phyloP scores from a whole-genome alignment of 2,113 vertebrate genomes.

The Emberiza fucata region DNA sequence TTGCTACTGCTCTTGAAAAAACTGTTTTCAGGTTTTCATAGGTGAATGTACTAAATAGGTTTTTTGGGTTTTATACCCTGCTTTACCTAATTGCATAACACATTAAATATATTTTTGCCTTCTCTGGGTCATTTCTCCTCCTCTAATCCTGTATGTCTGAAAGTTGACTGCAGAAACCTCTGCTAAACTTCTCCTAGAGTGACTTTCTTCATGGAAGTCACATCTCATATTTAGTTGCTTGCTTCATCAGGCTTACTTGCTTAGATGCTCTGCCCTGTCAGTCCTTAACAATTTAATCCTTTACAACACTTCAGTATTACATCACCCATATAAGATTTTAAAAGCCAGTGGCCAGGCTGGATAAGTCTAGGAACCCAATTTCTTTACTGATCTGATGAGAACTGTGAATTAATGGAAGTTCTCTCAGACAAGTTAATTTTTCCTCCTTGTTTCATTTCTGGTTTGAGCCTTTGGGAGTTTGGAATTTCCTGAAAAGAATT shows the following conservation, averaged over 20 bases:
- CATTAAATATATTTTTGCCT: neutral
- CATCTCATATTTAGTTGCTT: neutral
- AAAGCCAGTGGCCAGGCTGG: neutral
- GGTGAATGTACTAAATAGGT: neutral
- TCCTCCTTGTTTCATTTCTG: neutral
- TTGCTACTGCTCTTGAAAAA: neutral
- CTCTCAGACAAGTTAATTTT: neutral
- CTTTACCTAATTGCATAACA: neutral
- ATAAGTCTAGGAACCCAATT: neutral
- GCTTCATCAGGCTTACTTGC: constrained; percentile 1
- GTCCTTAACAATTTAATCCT: constrained; percentile 30
- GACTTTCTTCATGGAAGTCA: neutral
- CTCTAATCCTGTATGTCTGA: neutral
- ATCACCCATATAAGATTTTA: neutral
- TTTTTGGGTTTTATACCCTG: neutral
- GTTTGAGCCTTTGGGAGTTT: neutral
- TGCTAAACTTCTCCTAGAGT: neutral
- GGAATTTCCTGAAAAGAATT: neutral
- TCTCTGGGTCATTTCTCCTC: neutral
- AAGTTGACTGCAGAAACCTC: neutral
- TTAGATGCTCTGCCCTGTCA: neutral
- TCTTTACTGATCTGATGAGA: neutral
- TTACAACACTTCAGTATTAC: neutral
- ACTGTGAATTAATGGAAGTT: neutral
- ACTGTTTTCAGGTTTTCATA: neutral